These are phyloP conservation scores for Aphidius colemani DNA, from an alignment of 2,888 invertebrate species.

Conservation along the genomic window DNA sequence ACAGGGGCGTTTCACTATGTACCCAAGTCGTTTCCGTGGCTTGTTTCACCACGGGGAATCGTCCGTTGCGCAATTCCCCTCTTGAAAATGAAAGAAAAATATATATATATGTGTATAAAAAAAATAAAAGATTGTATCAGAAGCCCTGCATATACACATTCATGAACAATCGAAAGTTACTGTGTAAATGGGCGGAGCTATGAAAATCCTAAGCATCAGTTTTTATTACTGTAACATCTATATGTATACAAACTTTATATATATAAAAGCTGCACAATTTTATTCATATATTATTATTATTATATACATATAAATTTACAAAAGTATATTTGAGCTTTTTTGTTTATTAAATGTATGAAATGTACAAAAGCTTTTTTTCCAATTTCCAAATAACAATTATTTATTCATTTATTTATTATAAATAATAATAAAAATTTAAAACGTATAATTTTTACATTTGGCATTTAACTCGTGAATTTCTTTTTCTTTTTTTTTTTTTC, in stretches of 20 bases:
- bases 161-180: constrained; percentile 52
- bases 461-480: no score
- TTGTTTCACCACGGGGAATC: constrained; percentile 31
- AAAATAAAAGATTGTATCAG: constrained; percentile 44
- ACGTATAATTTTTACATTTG: no score
- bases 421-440: no score
- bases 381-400: no score
- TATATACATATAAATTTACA: not conserved
- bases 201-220: not conserved
- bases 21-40: constrained; percentile 28
- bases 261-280: not conserved
- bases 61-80: constrained; percentile 28
- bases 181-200: constrained; percentile 49
- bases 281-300: not conserved
- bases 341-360: not conserved
- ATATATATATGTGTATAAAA: no score
- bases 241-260: not conserved
- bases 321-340: not conserved
- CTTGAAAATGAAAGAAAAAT: not conserved
- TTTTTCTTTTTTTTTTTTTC: no score
- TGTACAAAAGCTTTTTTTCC: no score
- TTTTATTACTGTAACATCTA: not conserved
- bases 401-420: no score
- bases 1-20: constrained; percentile 43
- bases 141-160: constrained; percentile 24